Evolutionary conservation across 2,888 invertebrate species (phyloP).

Genomic region (Barypeithes pellucidus): DNA sequence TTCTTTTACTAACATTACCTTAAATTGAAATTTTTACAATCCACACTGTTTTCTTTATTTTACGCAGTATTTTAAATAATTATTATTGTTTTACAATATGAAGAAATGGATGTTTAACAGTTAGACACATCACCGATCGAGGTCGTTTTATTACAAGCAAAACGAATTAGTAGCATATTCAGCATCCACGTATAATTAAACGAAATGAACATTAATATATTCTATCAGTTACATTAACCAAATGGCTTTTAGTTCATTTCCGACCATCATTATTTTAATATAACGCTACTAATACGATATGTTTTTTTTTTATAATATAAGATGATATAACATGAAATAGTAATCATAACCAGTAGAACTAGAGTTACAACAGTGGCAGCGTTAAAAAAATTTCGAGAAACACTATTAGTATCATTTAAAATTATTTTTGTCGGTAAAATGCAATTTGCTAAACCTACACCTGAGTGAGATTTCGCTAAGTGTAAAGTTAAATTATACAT

Average conservation of each 20-base stretch:
- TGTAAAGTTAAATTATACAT: too few species aligned
- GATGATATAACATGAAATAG: conserved; percentile 12
- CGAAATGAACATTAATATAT: conserved; percentile 3
- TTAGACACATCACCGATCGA: background rate
- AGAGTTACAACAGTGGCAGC: background rate
- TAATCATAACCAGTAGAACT: conserved; percentile 22
- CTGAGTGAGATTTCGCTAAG: too few species aligned
- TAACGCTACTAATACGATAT: conserved; percentile 27
- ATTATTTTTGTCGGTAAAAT: background rate
- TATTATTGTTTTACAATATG: background rate
- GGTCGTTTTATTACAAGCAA: conserved; percentile 9
- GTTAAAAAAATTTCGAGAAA: too few species aligned
- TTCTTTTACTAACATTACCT: too few species aligned
- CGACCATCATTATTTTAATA: conserved; percentile 46
- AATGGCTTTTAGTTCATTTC: conserved; percentile 45
- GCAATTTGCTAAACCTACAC: background rate
- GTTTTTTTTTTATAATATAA: conserved; percentile 19
- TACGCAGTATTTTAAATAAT: background rate
- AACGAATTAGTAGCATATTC: conserved; percentile 10
- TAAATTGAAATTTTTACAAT: too few species aligned
- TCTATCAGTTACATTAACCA: conserved; percentile 30
- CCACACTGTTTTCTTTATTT: background rate
- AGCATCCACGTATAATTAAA: conserved; percentile 13
- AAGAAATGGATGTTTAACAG: background rate
- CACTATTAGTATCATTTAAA: background rate